Base-by-base conservation (phyloP, 2,888 invertebrate genomes). In the Caenorhabditis afra region DNA sequence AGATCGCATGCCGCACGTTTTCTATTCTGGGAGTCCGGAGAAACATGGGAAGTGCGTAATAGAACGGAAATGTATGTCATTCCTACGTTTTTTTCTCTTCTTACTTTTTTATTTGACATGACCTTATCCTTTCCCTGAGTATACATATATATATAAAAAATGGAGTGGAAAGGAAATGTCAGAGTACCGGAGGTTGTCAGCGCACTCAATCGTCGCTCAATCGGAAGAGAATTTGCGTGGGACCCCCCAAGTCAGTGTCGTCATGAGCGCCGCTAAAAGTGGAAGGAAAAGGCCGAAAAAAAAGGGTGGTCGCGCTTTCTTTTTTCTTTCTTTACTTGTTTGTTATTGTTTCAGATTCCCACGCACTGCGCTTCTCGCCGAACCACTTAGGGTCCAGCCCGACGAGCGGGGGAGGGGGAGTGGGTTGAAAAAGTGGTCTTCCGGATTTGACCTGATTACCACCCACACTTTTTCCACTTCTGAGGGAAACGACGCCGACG, bases 191-290 rank as follows among this genome's bases (percentile, higher is more conserved):
- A 41, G 41, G 12, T 29, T 29, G 29, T 29, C 29, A 29, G 47
- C 44, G 44, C 41, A 65, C 41, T 44, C 44, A 57, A 65, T 73
- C 49, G 49, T 22, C 57, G 22, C 14, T 73, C 55, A 65, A 44
- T 58, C 73, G 73, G 73, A 73, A 73, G 47, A 35, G 29, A 16
- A 41, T 64, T 62, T 73, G 73, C 73, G 73, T 73, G 73, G 73
- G 58, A n/a, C 62, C 58, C 29, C 20, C 44, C 14, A 22, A 44
- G 58, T 7, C 29, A 23, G 29, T 73, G 57, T 64, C 58, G 73
- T 64, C 58, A 64, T 64, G 49, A 22, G 35, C 35, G 3, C 29
- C 29, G 29, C 29, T n/a, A n/a, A n/a, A n/a, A n/a, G n/a, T n/a
- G n/a, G 35, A 35, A 53, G 12, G 14, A n/a, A 14, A 20, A 4